A percentile compares a stretch with the other conserved stretches of the same genome.
Conservation (phyloP, 1,140 invertebrate species). For the Brachionus plicatilis region DNA sequence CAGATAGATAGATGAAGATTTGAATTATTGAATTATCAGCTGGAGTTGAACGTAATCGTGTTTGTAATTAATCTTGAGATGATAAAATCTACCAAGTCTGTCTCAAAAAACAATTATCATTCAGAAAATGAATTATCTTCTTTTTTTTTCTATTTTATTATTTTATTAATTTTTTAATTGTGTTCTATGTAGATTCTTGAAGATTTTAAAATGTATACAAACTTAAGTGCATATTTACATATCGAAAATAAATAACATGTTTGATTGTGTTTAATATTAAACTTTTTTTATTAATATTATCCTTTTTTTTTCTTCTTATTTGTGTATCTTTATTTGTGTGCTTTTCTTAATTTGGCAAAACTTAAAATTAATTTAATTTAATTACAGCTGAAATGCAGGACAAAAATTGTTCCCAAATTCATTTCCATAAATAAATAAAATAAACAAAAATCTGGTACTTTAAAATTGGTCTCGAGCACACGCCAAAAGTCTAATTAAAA, state of each 20-base stretch:
- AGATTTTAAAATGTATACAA: neutral
- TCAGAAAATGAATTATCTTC: neutral
- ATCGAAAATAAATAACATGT: neutral
- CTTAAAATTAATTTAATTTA: neutral
- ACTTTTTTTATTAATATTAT: slow-evolving; percentile 1
- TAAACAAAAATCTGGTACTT: neutral
- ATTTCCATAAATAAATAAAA: neutral
- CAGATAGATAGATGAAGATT: neutral
- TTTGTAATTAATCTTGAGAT: neutral
- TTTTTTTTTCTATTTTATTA: neutral
- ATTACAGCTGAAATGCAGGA: neutral
- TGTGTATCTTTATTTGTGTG: neutral
- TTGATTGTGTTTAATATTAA: neutral
- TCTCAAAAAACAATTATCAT: neutral
- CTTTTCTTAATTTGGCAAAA: neutral
- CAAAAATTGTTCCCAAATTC: neutral
- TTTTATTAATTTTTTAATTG: neutral
- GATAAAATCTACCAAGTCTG: neutral
- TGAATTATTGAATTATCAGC: slow-evolving; percentile 2
- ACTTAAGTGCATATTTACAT: neutral
- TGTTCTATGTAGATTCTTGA: neutral
- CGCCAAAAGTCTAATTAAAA: neutral
- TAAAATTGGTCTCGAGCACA: neutral
- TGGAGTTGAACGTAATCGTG: neutral
- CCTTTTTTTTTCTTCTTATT: neutral